These are phyloP conservation scores for Nudaria mundana DNA, from an alignment of 2,888 invertebrate species.

Conservation along the genomic window DNA sequence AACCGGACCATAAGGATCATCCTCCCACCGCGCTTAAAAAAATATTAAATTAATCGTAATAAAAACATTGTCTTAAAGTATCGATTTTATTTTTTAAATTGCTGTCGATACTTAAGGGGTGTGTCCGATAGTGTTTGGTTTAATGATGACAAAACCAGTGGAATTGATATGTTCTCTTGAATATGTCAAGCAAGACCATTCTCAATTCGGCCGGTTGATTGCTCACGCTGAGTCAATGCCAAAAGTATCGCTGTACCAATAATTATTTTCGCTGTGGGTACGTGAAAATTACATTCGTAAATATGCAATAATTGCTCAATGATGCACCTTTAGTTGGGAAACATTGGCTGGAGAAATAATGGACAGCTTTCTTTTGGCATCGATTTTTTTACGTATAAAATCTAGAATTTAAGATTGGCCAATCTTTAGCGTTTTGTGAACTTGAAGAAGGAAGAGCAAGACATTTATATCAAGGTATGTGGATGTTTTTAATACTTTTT, in stretches of 20 bases:
- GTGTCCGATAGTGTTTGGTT: conserved; percentile 75
- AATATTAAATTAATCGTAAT: conserved; percentile 29
- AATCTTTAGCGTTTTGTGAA: conserved; percentile 57
- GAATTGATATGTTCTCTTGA: conserved; percentile 40
- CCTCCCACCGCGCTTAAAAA: conserved; percentile 49
- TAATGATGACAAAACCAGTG: conserved; percentile 47
- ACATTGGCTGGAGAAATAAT: conserved; percentile 34
- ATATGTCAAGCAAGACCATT: conserved; percentile 33
- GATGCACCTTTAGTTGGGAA: conserved; percentile 53
- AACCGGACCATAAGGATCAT: conserved; percentile 60
- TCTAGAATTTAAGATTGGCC: conserved; percentile 70
- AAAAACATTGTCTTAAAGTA: conserved; percentile 53
- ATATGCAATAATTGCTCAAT: conserved; percentile 65
- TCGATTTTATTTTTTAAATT: conserved; percentile 59
- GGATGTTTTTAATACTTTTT: conserved; percentile 34
- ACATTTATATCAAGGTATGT: conserved; percentile 66
- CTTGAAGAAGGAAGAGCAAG: conserved; percentile 41
- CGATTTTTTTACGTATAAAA: conserved; percentile 46
- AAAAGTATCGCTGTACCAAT: conserved; percentile 62
- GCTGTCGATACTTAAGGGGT: conserved; percentile 55
- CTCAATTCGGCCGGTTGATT: conserved; percentile 55
- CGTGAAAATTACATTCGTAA: conserved; percentile 64
- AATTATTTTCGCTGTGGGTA: conserved; percentile 61
- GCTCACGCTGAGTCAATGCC: conserved; percentile 61
- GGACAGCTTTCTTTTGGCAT: conserved; percentile 66